Conservation (phyloP, 2,113 vertebrate species). For the Gymnarchus niloticus region DNA sequence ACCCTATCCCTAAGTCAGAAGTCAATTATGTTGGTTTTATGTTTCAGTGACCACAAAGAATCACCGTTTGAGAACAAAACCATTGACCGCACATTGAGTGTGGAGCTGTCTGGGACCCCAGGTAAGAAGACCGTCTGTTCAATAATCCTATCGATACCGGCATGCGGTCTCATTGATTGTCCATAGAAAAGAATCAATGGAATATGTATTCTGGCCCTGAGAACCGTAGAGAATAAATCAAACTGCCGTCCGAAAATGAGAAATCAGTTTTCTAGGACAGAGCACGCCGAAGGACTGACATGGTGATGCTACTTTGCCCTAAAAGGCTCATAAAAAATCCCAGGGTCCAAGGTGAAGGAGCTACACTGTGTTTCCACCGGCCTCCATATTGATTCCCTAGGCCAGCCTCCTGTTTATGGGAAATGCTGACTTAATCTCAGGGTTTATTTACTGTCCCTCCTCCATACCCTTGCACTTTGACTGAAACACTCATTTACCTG, state of each 20-base stretch:
- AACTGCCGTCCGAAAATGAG: conserved; percentile 7
- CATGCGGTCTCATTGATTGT: conserved; percentile 1
- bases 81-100: conserved; percentile 98
- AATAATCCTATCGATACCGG: background rate
- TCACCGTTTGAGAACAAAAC: conserved; percentile 99
- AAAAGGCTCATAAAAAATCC: conserved; percentile 28
- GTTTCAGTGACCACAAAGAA: conserved; percentile 99
- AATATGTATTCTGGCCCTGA: conserved; percentile 10
- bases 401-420: conserved; percentile 52
- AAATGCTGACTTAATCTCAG: conserved; percentile 35
- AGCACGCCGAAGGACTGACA: background rate
- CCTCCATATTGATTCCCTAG: conserved; percentile 49
- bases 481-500: conserved; percentile 40
- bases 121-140: conserved; percentile 63
- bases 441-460: conserved; percentile 31
- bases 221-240: conserved; percentile 3
- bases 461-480: conserved; percentile 50
- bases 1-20: conserved; percentile 32
- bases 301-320: background rate
- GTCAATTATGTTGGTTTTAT: conserved; percentile 78
- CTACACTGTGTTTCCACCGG: conserved; percentile 40
- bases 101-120: conserved; percentile 99
- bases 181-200: conserved; percentile 11
- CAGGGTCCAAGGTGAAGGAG: conserved; percentile 53
- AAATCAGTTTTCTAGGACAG: conserved; percentile 39